Evolutionary conservation across 2,888 invertebrate species (phyloP).

Genomic region (Vannuccia rotundouncinata): DNA sequence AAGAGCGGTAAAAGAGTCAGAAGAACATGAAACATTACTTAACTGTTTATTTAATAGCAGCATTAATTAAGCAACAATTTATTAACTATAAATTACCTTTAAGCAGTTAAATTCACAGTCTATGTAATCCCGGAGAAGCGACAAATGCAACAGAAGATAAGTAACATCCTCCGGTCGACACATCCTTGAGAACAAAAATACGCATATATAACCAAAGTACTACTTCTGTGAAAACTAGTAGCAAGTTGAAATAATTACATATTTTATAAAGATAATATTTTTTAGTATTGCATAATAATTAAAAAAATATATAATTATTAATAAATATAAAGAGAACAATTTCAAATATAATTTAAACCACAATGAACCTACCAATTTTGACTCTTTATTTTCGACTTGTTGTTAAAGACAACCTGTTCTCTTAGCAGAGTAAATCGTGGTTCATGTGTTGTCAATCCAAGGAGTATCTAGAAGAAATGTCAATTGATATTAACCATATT

Average conservation of each 20-base stretch:
- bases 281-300: too few relatives aligned
- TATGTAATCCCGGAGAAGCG: slow-evolving; percentile 81
- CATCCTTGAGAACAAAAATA: too few relatives aligned
- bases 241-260: too few relatives aligned
- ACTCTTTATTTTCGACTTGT: neutral
- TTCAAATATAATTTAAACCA: slow-evolving; percentile 26
- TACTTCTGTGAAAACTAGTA: too few relatives aligned
- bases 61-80: too few relatives aligned
- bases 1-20: too few relatives aligned
- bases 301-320: too few relatives aligned
- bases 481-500: too few relatives aligned
- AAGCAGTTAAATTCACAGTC: slow-evolving; percentile 72
- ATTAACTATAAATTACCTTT: too few relatives aligned
- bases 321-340: neutral
- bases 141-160: slow-evolving; percentile 83
- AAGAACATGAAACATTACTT: too few relatives aligned
- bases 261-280: too few relatives aligned
- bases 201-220: neutral
- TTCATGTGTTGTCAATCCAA: slow-evolving; percentile 89
- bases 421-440: slow-evolving; percentile 84
- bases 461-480: slow-evolving; percentile 81
- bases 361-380: slow-evolving; percentile 9
- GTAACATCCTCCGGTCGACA: slow-evolving; percentile 72
- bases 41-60: too few relatives aligned
- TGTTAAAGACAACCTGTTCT: slow-evolving; percentile 68